phyloP scores from a whole-genome alignment of 2,888 invertebrate genomes.

The Pyrgus malvae region DNA sequence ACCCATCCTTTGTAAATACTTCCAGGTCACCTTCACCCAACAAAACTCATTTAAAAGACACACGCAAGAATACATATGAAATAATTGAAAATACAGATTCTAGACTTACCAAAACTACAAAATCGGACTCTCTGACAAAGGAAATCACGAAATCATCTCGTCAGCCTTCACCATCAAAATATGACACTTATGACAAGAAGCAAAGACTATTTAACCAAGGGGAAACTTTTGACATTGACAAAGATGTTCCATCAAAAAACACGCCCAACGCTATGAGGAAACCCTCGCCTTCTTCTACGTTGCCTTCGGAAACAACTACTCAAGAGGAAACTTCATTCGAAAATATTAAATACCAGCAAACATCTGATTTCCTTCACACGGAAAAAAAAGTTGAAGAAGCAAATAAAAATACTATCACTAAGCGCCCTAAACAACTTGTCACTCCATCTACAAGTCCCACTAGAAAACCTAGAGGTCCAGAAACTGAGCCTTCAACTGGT shows the following conservation, averaged over 20 bases:
- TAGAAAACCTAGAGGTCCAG: slow-evolving; percentile 57
- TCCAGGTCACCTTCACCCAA: slow-evolving; percentile 52
- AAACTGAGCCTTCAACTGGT: slow-evolving; percentile 64
- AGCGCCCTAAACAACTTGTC: slow-evolving; percentile 60
- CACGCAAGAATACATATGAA: slow-evolving; percentile 17
- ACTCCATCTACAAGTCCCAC: slow-evolving; percentile 80
- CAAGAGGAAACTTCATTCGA: slow-evolving; percentile 51
- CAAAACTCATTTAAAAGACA: slow-evolving; percentile 38
- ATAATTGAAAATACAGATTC: slow-evolving; percentile 8
- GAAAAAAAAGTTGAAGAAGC: slow-evolving; percentile 57
- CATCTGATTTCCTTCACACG: slow-evolving; percentile 55
- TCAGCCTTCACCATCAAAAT: slow-evolving; percentile 44
- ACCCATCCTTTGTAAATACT: slow-evolving; percentile 34
- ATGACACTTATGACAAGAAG: slow-evolving; percentile 46
- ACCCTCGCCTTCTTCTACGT: background rate
- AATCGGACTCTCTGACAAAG: background rate
- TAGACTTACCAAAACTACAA: slow-evolving; percentile 3
- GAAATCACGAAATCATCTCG: too few relatives aligned
- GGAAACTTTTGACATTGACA: slow-evolving; percentile 9
- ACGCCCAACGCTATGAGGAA: slow-evolving; percentile 28
- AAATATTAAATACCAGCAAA: slow-evolving; percentile 50
- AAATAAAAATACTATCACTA: slow-evolving; percentile 47
- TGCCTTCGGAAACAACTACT: slow-evolving; percentile 42
- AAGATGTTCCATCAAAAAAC: slow-evolving; percentile 26
- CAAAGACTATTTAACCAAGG: slow-evolving; percentile 32